Base-by-base conservation (phyloP, 2,797 vertebrate species). In the Sardinella longiceps region DNA sequence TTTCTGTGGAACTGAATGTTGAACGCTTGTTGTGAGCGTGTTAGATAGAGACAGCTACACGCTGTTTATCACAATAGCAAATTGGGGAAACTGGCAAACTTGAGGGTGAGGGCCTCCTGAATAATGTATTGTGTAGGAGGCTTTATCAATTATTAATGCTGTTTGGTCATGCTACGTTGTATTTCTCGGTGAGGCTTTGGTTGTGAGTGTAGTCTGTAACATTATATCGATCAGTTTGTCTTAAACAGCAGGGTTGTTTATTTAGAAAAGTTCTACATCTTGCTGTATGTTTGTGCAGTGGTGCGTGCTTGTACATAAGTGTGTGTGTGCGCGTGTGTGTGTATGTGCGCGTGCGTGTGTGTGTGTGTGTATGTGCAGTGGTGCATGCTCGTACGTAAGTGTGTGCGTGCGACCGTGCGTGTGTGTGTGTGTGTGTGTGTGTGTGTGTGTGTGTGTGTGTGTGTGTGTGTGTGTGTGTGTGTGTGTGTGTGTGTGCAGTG, bases 401-500 rank as follows among this genome's bases (percentile, higher is more conserved):
- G 25, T 37, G 30, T 77, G 15, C 43, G 66, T 74, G 66, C 39
- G 33, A n/a, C n/a, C n/a, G n/a, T n/a, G n/a, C n/a, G 28, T 15
- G 3, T 33, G 25, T 66, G 28, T 66, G 9, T 66, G 28, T 66
- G 11, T 63, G 1, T 63, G 23, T 25, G 25, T 28, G 60, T 63
- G 23, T 63, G 23, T 63, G 58, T 63, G 58, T 63, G 58, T 86
- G 81, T 80, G 74, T 77, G 74, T 56, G 39, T 80, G 84, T 85
- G 84, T 70, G 84, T 58, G 84, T 85, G 66, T 81, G 82, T 84
- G 28, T 66, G 28, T 33, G 30, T 33, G 30, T 30, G 11, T 60
- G 23, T 60, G n/a, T 60, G 58, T 60, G 58, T 25, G 58, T 48
- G 63, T 70, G 28, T 53, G 84, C 48, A 84, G 80, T 82, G 89